phyloP scores from a whole-genome alignment of 1,140 invertebrate genomes.

The Pentalonia nigronervosa region DNA sequence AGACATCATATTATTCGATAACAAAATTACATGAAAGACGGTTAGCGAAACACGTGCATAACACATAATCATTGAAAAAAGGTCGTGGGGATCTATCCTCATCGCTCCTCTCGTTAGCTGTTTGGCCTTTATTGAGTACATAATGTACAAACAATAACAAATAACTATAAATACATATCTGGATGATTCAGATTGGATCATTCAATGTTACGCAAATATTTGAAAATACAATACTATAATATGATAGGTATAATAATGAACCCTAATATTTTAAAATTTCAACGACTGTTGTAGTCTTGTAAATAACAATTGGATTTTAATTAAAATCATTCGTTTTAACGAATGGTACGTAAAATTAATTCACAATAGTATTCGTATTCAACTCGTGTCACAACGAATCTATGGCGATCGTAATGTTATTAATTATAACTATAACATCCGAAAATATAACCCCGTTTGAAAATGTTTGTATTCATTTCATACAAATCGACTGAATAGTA shows the following conservation, averaged over 20 bases:
- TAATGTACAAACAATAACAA: background rate
- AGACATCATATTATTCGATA: too few species aligned
- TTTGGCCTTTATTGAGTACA: too few species aligned
- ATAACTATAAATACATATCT: background rate
- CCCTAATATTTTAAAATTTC: background rate
- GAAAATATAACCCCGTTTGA: background rate
- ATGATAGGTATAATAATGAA: background rate
- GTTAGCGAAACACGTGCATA: too few species aligned
- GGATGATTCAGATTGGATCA: too few species aligned
- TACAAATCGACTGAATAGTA: background rate
- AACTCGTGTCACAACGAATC: background rate
- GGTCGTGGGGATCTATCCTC: too few species aligned
- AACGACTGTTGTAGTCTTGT: background rate
- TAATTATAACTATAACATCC: background rate
- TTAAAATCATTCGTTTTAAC: background rate
- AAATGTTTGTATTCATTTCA: background rate
- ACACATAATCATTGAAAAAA: too few species aligned
- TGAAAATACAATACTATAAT: background rate
- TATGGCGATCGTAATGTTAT: background rate
- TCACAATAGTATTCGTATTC: background rate
- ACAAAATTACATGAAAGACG: too few species aligned
- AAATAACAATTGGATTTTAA: too few species aligned
- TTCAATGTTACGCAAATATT: background rate
- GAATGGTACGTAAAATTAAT: background rate
- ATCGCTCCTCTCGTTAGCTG: too few species aligned